Evolutionary conservation across 2,113 vertebrate genomes (phyloP), one percentile per base, ranked within the genome.

Genomic region (Nycticebus coucang): DNA sequence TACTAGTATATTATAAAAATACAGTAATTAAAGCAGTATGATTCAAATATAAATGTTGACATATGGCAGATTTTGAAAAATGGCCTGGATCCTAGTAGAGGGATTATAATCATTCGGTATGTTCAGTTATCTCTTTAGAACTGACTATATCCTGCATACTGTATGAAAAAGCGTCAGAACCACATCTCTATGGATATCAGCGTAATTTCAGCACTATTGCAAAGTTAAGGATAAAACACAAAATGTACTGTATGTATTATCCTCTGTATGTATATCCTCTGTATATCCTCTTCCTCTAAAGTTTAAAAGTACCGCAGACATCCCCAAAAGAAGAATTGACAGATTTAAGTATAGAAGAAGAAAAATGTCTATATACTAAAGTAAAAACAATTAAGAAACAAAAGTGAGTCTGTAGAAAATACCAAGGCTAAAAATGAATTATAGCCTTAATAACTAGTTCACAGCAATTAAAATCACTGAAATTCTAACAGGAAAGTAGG

Each of bases 401-500:
- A 86, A 64, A 59, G 66, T 17, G 82, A 96, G 94, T 59, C 7
- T 41, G 7, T 13, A 68, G 17, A n/a, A 95, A 78, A 14, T 53
- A 75, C 17, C 57, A 91, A 74, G 35, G 37, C 9, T 53, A 55
- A 21, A 91, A 60, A 69, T 82, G 53, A 26, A 3, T 90, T 60
- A 86, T 2, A 53, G 19, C 4, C 9, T 79, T 77, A 41, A 87
- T 35, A 93, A 62, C 60, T 2, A 86, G 37, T 57, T 94, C 15
- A 94, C 2, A 55, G 12, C 7, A 64, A 69, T 74, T 74, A 91
- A 85, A 93, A 92, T 60, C 62, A 89, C 22, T 89, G 2, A 93
- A 74, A 24, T 75, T 93, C 83, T 87, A 93, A 69, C 13, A 85
- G n/a, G 33, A 94, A 93, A 85, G 9, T 24, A 96, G 22, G 3